Evolutionary conservation across 2,797 vertebrate genomes (phyloP), one percentile per base, ranked within the genome.

Genomic region (Eospalax fontanierii): DNA sequence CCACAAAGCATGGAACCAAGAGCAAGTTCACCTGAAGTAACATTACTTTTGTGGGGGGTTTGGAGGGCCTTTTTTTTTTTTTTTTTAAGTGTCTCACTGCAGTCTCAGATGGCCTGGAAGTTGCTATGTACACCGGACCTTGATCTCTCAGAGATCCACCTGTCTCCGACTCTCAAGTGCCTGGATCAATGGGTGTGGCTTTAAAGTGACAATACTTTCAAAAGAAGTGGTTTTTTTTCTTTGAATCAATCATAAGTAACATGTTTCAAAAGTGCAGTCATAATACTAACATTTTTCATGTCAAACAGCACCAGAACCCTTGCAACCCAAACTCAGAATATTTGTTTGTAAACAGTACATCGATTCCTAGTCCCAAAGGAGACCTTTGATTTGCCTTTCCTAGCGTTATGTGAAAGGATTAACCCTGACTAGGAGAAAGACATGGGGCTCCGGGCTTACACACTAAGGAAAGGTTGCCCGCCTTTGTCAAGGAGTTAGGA

Each of bases 1-100:
- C 14, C 30, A 84, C 5, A n/a, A 76, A 73, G n/a, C 19, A 85
- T 18, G 50, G 78, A 89, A 87, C n/a, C 63, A 33, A 86, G 90
- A 66, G 21, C 26, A 92, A 90, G 95, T 63, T 70, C 71, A 66
- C 85, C 12, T 75, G 54, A 92, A 79, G 43, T 57, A 43, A 6
- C 14, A 88, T 6, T 50, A 50, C 46, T 50, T 50, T 50, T 50
- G 11, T 50, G 46, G 46, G 46, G n/a, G n/a, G n/a, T n/a, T n/a
- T n/a, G n/a, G n/a, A n/a, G n/a, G n/a, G n/a, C n/a, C n/a, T n/a
- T n/a, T n/a, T n/a, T n/a, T n/a, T n/a, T n/a, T n/a, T n/a, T n/a
- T n/a, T n/a, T n/a, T n/a, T n/a, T n/a, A n/a, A 50, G 46, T 6
- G 46, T 50, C 46, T 50, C 46, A 6, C 46, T 50, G 46, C 11